These are phyloP conservation scores for Halcyon malimbica DNA, from an alignment of 2,113 vertebrate species.

Conservation along the genomic window DNA sequence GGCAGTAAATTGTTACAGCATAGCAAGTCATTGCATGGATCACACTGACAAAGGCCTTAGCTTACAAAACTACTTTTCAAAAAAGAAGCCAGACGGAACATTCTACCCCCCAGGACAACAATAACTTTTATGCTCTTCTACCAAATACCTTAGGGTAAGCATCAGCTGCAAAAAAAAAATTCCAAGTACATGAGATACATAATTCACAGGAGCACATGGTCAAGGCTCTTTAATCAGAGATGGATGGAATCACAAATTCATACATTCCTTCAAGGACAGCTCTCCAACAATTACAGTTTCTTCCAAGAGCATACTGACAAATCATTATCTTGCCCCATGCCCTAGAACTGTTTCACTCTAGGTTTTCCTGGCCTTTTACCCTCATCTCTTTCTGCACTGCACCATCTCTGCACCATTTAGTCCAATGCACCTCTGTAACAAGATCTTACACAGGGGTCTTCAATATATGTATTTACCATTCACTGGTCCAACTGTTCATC, in stretches of 20 bases:
- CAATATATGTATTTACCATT: background rate
- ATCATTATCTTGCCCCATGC: background rate
- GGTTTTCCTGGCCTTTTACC: background rate
- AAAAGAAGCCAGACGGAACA: background rate
- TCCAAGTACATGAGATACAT: background rate
- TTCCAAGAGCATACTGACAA: background rate
- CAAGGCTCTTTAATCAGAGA: background rate
- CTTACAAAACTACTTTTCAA: background rate
- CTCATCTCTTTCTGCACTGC: background rate
- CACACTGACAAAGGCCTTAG: background rate
- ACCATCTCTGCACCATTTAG: background rate
- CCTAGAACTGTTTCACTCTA: background rate
- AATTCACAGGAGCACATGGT: background rate
- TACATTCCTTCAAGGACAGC: background rate
- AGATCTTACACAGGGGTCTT: background rate
- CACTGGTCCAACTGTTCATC: background rate
- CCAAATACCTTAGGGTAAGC: background rate
- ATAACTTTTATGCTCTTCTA: background rate
- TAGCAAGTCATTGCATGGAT: background rate
- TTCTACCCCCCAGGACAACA: background rate
- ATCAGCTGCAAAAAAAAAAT: background rate
- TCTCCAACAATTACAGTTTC: background rate
- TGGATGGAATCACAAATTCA: background rate
- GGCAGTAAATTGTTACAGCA: background rate
- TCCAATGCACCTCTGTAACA: background rate